Base-by-base conservation (phyloP, 2,888 invertebrate species). In the Eupithecia dodoneata region DNA sequence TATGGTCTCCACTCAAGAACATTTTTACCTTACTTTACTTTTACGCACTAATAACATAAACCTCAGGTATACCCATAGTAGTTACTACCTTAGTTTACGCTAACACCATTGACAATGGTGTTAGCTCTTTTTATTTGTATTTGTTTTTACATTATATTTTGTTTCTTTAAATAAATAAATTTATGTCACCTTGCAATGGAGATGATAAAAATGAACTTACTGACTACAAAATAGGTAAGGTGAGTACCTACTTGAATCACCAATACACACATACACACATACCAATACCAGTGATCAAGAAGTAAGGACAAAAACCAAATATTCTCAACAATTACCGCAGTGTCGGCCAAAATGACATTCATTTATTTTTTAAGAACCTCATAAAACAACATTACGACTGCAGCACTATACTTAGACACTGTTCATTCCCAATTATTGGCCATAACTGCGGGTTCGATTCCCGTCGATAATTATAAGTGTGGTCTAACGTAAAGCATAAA, bases 351-450 rank as follows among this genome's bases (percentile, higher is more conserved):
- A 90, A 92, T 92, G 92, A 92, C 92, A 93, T 91, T 92, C 88
- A 92, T 93, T 92, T 88, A 77, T 87, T 88, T 90, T 92, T 91
- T 87, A 92, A 93, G 90, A 87, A 89, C 87, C 84, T 86, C 93
- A 92, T 93, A 93, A 93, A 93, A 90, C 92, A 90, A 88, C 86
- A 90, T 93, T 92, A 93, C 88, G 86, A 86, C 82, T 75, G 79
- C 79, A 79, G 84, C 85, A 83, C 91, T 93, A 91, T 94, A 93
- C 90, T 94, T 94, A 93, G 85, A 82, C 87, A 87, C 90, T 87
- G 91, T 88, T 89, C 88, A 78, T 86, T 91, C 90, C 91, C 93
- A 94, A 95, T 95, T 94, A 95, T 89, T 88, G 92, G 89, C 88
- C 89, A 90, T 94, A 94, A 94, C 92, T 85, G 87, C 82, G 81